Evolutionary conservation across 2,113 vertebrate species (phyloP).

Genomic region (Actenoides lindsayi): DNA sequence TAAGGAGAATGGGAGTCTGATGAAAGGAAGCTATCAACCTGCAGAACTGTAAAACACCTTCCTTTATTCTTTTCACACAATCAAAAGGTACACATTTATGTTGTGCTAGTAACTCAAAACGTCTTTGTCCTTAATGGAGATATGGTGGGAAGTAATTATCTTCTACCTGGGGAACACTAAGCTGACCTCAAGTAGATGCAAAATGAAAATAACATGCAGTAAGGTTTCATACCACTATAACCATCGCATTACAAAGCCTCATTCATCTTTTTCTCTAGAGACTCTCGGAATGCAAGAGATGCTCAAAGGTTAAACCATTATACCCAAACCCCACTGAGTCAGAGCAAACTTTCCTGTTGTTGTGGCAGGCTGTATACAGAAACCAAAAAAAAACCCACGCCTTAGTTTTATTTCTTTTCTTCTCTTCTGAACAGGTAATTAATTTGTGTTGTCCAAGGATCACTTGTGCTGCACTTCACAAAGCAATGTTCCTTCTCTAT

Average conservation of each 20-base stretch:
- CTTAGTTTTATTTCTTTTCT: not conserved
- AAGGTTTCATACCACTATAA: not conserved
- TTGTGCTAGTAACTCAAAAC: not conserved
- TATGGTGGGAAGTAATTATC: not conserved
- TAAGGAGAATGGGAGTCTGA: not conserved
- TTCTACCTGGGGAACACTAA: not conserved
- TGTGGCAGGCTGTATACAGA: not conserved
- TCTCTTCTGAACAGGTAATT: not conserved
- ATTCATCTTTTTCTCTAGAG: not conserved
- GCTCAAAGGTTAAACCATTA: not conserved
- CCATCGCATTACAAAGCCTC: not conserved
- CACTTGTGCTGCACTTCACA: not conserved
- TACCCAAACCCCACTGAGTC: not conserved
- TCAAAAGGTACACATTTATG: rapidly evolving
- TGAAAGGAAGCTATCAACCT: not conserved
- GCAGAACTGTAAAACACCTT: not conserved
- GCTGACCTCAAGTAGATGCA: not conserved
- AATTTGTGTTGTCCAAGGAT: not conserved
- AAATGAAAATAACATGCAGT: not conserved
- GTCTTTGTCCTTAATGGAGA: not conserved
- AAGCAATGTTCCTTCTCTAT: not conserved
- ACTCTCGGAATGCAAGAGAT: not conserved
- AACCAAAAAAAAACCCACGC: not conserved
- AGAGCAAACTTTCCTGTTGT: not conserved
- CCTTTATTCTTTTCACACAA: not conserved